phyloP scores from a whole-genome alignment of 1,140 invertebrate species.

The Scaptomyza graminum region DNA sequence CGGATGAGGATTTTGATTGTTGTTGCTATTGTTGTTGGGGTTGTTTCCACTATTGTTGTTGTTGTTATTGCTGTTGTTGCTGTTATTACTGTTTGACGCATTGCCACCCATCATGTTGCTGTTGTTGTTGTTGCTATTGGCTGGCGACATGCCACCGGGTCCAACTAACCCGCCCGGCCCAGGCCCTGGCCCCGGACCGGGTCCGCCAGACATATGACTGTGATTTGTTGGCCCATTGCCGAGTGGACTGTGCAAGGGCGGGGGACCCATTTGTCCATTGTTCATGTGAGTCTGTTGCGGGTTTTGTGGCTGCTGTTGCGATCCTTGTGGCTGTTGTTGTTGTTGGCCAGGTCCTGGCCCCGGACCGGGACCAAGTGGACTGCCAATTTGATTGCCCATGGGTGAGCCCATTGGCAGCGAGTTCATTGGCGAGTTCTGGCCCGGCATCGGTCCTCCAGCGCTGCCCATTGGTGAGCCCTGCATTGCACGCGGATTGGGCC shows the following conservation, averaged over 20 bases:
- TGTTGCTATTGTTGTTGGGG: constrained; percentile 66
- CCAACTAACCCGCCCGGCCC: constrained; percentile 64
- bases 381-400: constrained; percentile 89
- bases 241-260: constrained; percentile 78
- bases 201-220: constrained; percentile 74
- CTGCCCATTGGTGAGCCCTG: constrained; percentile 85
- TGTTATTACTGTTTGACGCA: constrained; percentile 29
- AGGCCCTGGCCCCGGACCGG: constrained; percentile 70
- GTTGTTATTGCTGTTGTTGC: constrained; percentile 41
- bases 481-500: constrained; percentile 86
- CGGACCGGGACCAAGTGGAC: constrained; percentile 88
- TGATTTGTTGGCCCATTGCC: constrained; percentile 78
- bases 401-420: constrained; percentile 89
- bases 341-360: constrained; percentile 84
- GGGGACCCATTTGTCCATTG: constrained; percentile 82
- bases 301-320: constrained; percentile 67
- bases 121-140: constrained; percentile 52
- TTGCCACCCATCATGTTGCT: constrained; percentile 54
- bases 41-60: constrained; percentile 56
- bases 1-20: constrained; percentile 78
- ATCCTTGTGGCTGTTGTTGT: constrained; percentile 11
- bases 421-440: constrained; percentile 86
- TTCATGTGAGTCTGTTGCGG: constrained; percentile 82
- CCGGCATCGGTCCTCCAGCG: constrained; percentile 83
- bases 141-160: constrained; percentile 68